Base-by-base conservation (phyloP, 2,113 vertebrate species). In the Eretmochelys imbricata region DNA sequence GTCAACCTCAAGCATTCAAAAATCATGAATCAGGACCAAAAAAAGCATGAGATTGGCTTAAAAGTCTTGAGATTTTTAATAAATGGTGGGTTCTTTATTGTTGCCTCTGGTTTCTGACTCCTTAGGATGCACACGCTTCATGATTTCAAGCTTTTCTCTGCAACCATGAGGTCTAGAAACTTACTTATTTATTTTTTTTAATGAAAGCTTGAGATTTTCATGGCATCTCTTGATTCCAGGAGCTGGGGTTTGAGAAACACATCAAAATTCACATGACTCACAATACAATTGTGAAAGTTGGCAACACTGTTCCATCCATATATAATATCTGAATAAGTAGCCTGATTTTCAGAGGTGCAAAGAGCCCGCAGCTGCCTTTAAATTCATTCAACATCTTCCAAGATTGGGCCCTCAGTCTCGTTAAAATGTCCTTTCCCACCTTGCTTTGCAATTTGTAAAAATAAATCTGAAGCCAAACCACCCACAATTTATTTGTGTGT, bases 221-320 rank as follows among this genome's bases (percentile, higher is more conserved):
- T 85, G 7, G 53, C 65, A 50, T 75, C 49, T 87, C 50, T 84
- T 93, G 35, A 90, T 75, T 6, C 6, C 25, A 24, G 25, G 91
- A 86, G 76, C 14, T 83, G 69, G 42, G 75, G 83, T 79, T 94
- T 59, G 95, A 89, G 42, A 94, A 85, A 85, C 84, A 50, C 50
- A 59, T 35, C 80, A 54, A n/a, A 91, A 85, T 78, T 54, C 84
- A 84, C 84, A 69, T 9, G 65, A 72, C 9, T 20, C 35, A 17
- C 19, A 72, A 72, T 72, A 22, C 9, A 93, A 62, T 3, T 19
- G 8, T 5, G 78, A 80, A 25, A 35, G 10, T 35, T 87, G 49
- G 53, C 3, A 81, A n/a, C n/a, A 54, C 20, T 0, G 0, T n/a
- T 31, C 46, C 55, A 53, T 46, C 81, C 31, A 17, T 59, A 3